Evolutionary conservation across 2,888 invertebrate species (phyloP), one percentile per base, ranked within the genome.

Genomic region (Phorcus lineatus): DNA sequence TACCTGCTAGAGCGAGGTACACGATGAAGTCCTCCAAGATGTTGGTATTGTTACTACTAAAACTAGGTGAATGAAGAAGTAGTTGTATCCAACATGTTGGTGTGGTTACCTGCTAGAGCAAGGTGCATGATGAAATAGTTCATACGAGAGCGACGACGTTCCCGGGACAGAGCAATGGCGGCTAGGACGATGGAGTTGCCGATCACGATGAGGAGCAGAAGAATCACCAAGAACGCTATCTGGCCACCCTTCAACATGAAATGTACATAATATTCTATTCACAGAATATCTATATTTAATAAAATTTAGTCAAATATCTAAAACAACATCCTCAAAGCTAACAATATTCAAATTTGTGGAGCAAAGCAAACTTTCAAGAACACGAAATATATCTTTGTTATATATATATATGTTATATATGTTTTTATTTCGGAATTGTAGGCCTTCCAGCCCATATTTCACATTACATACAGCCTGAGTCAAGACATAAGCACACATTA

Each of bases 51-150:
- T 94, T 93, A 98, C 98, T 93, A 98, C 97, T 82, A 97, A 94
- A 2, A 98, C 98, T 78, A 98, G 94, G 90, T 98, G 97, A 94
- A 97, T 97, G 88, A 98, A 98, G 94, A 98, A 98, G 94, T 97
- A 98, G 93, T 98, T 97, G 97, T 98, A 98, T 74, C 98, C 95
- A 47, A 13, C 47, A 47, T 47, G 13, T 52, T 22, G 24, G 4
- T n/a, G 16, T 55, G 77, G 81, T 94, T 93, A 98, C 98, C 98
- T 93, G 98, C 97, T 82, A 97, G 95, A 2, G 98, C 98, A 78
- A 98, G 94, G 90, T 98, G 97, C 94, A 97, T 97, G 88, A 98
- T 98, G 94, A 98, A 98, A 94, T 97, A 98, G 93, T 98, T 97
- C 97, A 98, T 98, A 74, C 98, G 95, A 75, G 97, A 97, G 92